Percentiles rank a stretch among this genome's conserved stretches.
Evolutionary conservation across 2,113 vertebrate species (phyloP).

Genomic region (Saccopteryx bilineata): DNA sequence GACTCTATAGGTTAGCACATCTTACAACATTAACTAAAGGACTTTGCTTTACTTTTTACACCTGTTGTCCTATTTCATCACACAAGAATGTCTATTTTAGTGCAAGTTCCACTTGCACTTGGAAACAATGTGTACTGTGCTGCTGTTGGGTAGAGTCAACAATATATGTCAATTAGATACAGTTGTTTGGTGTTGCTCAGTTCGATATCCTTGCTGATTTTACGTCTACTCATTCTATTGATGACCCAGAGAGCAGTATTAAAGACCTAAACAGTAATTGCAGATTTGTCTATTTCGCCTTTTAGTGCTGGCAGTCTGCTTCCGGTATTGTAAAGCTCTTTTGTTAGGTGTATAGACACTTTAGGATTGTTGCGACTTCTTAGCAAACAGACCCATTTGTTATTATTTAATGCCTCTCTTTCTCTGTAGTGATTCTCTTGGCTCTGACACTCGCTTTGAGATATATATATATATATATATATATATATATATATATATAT

Average conservation of each 20-base stretch:
- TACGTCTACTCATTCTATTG: not conserved
- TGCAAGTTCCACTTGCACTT: not conserved
- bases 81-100: not conserved
- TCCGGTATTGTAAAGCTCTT: not conserved
- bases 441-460: slow-evolving; percentile 19
- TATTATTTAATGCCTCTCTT: not conserved
- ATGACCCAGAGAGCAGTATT: not conserved
- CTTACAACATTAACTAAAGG: not conserved
- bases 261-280: not conserved
- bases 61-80: not conserved
- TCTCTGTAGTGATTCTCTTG: not conserved
- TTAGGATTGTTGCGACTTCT: slow-evolving; percentile 21
- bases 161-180: not conserved
- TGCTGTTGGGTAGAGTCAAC: not conserved
- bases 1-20: not conserved
- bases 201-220: not conserved
- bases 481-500: too few species aligned
- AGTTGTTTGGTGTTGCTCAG: not conserved
- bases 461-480: too few species aligned
- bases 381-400: not conserved
- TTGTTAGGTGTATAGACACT: not conserved
- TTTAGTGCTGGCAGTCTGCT: not conserved
- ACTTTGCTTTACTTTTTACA: not conserved
- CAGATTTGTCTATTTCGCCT: slow-evolving; percentile 4
- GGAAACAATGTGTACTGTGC: not conserved